Percentiles rank a stretch among this genome's conserved stretches.
Conservation (phyloP, 37 sponge, comb jelly and placozoan species). For the Ephydatia muelleri region DNA sequence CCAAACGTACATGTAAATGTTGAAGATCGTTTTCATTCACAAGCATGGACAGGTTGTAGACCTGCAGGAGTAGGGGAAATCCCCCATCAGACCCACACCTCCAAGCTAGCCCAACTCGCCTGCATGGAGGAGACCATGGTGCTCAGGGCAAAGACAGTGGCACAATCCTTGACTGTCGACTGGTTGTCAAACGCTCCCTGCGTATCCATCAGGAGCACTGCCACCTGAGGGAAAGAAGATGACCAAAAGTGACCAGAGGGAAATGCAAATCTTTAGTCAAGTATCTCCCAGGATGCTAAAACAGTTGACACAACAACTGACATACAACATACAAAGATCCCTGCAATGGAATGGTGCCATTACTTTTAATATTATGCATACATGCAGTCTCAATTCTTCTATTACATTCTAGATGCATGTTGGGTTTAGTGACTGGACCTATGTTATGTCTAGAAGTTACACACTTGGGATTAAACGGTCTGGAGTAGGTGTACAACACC, state of each 20-base stretch:
- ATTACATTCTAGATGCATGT: too few species aligned
- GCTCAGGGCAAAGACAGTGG: slow-evolving; percentile 97
- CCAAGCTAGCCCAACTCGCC: slow-evolving; percentile 15
- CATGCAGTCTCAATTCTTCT: too few species aligned
- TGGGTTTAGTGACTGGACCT: too few species aligned
- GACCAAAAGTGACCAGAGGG: neutral
- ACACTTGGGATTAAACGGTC: too few species aligned
- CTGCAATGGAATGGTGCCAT: neutral
- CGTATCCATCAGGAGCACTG: slow-evolving; percentile 94
- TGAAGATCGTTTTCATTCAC: slow-evolving; percentile 98
- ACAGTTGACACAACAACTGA: too few species aligned
- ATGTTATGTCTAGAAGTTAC: too few species aligned
- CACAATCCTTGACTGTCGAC: slow-evolving; percentile 95
- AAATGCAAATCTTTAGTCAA: neutral
- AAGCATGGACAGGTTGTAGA: slow-evolving; percentile 76
- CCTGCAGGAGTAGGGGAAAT: slow-evolving; percentile 34
- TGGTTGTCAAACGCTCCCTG: slow-evolving; percentile 98
- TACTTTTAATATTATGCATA: neutral
- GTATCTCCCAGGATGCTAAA: too few species aligned
- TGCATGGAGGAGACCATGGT: slow-evolving; percentile 95
- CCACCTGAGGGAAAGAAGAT: slow-evolving; percentile 59
- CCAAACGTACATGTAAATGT: slow-evolving; percentile 82
- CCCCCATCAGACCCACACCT: neutral
- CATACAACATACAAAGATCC: neutral
- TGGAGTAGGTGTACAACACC: too few species aligned